Conservation (phyloP, 2,113 vertebrate species). For the Formicarius rufipectus region DNA sequence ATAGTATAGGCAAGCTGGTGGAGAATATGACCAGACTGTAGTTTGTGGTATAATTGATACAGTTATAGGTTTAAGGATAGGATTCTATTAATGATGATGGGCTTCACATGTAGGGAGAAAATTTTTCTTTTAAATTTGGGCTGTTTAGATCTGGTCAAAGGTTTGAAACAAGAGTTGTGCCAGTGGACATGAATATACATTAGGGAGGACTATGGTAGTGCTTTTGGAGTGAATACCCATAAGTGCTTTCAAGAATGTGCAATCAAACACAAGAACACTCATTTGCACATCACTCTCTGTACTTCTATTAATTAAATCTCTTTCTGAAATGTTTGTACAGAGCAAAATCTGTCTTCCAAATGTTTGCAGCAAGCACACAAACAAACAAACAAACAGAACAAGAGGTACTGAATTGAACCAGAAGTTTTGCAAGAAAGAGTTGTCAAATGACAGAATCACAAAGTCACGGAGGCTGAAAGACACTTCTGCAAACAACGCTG, state of each 20-base stretch:
- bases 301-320: constrained; percentile 55
- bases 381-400: constrained; percentile 18
- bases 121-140: neutral
- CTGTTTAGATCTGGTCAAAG: neutral
- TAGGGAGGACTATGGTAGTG: neutral
- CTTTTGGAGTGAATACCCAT: constrained; percentile 42
- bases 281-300: constrained; percentile 40
- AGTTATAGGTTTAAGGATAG: neutral
- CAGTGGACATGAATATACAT: constrained; percentile 41
- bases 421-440: neutral
- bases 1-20: neutral
- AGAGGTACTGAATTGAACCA: neutral
- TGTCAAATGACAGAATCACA: neutral
- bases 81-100: neutral
- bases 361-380: constrained; percentile 1
- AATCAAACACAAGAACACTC: constrained; percentile 51
- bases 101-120: neutral
- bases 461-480: neutral
- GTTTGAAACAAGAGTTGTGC: constrained; percentile 1
- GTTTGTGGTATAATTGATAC: neutral
- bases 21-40: neutral
- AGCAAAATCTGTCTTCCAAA: constrained; percentile 28
- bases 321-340: constrained; percentile 25
- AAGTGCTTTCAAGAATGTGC: constrained; percentile 44
- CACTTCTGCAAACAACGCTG: neutral